Base-by-base conservation (phyloP, 1,140 invertebrate genomes). In the Drosophila santomea region DNA sequence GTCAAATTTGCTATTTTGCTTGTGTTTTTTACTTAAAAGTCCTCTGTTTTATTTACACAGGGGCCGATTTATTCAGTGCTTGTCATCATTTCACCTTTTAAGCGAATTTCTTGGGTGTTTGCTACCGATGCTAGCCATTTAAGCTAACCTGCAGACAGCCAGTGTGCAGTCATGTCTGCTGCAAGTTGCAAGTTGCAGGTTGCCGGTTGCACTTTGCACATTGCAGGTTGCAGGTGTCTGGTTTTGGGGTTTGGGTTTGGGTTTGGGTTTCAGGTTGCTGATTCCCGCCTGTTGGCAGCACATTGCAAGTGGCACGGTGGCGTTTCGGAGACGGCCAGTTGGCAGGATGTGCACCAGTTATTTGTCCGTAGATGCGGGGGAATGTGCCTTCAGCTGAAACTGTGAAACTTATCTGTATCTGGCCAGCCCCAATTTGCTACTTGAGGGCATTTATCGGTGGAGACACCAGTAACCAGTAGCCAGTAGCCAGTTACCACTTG, bases 401-500 rank as follows among this genome's bases (percentile, higher is more conserved):
- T 11, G 17, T 20, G 43, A 51, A 68, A 68, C 59, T 68, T 68
- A 68, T 68, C 64, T 68, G 61, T 32, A 14, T 14, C 12, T 39
- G 38, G 64, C 64, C 64, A 25, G 51, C 39, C 36, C 43, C 63
- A 52, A 68, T 72, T 72, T 62, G 67, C 54, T 62, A 17, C 38
- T 23, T 20, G 35, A 39, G 32, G 28, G 28, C 67, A 72, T 28
- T 56, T 63, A 72, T 32, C 47, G 28, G 32, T 32, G 32, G 23
- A 36, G 47, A 15, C 41, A 38, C 59, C 43, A 60, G 17, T 3
- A 7, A 20, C 59, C 43, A 60, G 17, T 3, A 7, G 0, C 59
- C 43, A 60, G 17, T 3, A 7, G 0, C 15, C 15, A 44, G 5
- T 15, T 43, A 6, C 41, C 23, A 25, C 2, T 23, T 2, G 23